Percentiles rank a stretch among this genome's conserved stretches.
phyloP scores from a whole-genome alignment of 1,140 invertebrate genomes.

The Kradibia gibbosae region DNA sequence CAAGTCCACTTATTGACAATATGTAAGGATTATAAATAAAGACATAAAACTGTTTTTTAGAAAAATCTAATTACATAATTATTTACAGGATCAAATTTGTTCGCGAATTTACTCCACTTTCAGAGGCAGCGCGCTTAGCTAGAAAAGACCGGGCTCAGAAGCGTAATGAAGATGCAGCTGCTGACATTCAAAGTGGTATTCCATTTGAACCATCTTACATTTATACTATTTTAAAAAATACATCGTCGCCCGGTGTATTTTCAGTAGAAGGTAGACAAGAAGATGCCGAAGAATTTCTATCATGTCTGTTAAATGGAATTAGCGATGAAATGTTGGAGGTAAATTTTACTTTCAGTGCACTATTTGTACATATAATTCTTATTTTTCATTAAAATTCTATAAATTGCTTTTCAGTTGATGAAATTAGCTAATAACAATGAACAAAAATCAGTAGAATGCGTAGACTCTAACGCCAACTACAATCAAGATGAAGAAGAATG shows the following conservation, averaged over 20 bases:
- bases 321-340: conserved; percentile 97
- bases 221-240: conserved; percentile 84
- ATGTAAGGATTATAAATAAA: conserved; percentile 78
- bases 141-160: conserved; percentile 71
- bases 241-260: conserved; percentile 80
- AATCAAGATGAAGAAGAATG: conserved; percentile 79
- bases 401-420: conserved; percentile 75
- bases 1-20: conserved; percentile 91
- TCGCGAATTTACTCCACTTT: conserved; percentile 79
- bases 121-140: conserved; percentile 72
- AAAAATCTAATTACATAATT: conserved; percentile 30
- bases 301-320: conserved; percentile 91
- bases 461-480: conserved; percentile 65
- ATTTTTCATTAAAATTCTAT: conserved; percentile 29
- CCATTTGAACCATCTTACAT: conserved; percentile 88
- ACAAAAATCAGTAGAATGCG: conserved; percentile 58
- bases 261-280: conserved; percentile 89
- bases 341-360: conserved; percentile 48
- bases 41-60: not conserved
- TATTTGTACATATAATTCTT: not conserved
- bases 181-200: conserved; percentile 73
- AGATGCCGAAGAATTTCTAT: conserved; percentile 96
- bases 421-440: conserved; percentile 76
- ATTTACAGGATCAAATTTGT: conserved; percentile 77
- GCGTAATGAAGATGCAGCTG: conserved; percentile 62